Evolutionary conservation across 2,113 vertebrate species (phyloP), one percentile per base, ranked within the genome.

Genomic region (Oryzias woworae): DNA sequence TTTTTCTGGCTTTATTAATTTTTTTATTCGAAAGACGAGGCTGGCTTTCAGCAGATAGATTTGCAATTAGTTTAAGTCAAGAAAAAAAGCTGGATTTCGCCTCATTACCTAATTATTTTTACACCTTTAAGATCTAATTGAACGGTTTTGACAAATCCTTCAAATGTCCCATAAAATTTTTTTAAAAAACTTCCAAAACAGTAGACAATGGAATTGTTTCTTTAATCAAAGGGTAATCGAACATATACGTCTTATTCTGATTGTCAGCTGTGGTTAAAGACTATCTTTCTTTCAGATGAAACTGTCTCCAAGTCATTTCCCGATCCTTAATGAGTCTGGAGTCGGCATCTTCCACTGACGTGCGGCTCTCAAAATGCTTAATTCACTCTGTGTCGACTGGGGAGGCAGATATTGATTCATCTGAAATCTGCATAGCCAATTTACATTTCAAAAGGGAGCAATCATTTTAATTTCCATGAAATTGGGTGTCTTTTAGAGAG

Each of bases 391-490:
- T 69, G 78, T 87, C 81, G 70, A 77, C 81, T 16, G 46, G 85
- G 87, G 76, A 89, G 76, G 69, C 75, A 63, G 64, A 77, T 77
- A 86, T 81, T 80, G 76, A 87, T 83, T 85, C 78, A 84, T 77
- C 80, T 77, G 59, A 70, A 84, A 89, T 89, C 81, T 87, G 66
- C 83, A 85, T 80, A 84, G 24, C 26, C 56, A 58, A 87, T 89
- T 89, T 88, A 80, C 83, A 89, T 84, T 88, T 88, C 88, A 89
- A 89, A 87, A 83, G 85, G 61, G 41, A 61, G 72, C 74, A 64
- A 77, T 81, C 81, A 67, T 75, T 83, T 82, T 88, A 87, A 88
- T 89, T 88, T 85, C 86, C 81, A 77, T 85, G 85, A 87, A 88
- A 89, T 87, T 85, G 83, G 67, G 66, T 72, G 83, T 75, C 66